Percentiles rank a stretch among this genome's conserved stretches.
phyloP scores from a whole-genome alignment of 2,797 vertebrate species.

The Okamejei kenojei region DNA sequence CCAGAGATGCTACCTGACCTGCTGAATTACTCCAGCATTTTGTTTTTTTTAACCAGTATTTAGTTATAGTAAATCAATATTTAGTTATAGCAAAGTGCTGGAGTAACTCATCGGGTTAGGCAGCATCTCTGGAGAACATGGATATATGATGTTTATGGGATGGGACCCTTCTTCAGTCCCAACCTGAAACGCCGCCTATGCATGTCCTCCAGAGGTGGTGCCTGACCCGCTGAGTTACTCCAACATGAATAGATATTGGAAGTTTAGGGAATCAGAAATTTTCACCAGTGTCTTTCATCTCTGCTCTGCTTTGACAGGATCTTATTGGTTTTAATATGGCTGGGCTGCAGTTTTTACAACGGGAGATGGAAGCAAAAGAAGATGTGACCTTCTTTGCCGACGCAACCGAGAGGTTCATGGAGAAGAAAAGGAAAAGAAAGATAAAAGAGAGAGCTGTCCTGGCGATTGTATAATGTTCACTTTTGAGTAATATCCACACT shows the following conservation, averaged over 20 bases:
- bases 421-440: slow-evolving; percentile 78
- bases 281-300: slow-evolving; percentile 19
- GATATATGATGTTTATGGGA: no score
- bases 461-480: slow-evolving; percentile 59
- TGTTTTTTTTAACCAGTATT: no score
- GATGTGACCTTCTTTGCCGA: slow-evolving; percentile 88
- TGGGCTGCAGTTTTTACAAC: slow-evolving; percentile 80
- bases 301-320: slow-evolving; percentile 59
- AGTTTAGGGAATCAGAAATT: background rate
- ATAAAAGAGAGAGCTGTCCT: slow-evolving; percentile 78
- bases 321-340: slow-evolving; percentile 87
- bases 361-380: slow-evolving; percentile 82
- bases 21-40: no score
- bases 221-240: no score
- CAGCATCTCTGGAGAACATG: no score
- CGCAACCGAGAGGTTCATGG: slow-evolving; percentile 72
- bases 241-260: background rate
- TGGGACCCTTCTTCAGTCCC: no score
- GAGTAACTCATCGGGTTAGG: no score
- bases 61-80: no score
- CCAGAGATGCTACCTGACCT: no score
- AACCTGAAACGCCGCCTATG: no score
- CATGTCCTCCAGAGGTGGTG: no score
- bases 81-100: no score
- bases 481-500: background rate